phyloP scores from a whole-genome alignment of 1,140 invertebrate genomes.

The Parasteatoda tepidariorum region DNA sequence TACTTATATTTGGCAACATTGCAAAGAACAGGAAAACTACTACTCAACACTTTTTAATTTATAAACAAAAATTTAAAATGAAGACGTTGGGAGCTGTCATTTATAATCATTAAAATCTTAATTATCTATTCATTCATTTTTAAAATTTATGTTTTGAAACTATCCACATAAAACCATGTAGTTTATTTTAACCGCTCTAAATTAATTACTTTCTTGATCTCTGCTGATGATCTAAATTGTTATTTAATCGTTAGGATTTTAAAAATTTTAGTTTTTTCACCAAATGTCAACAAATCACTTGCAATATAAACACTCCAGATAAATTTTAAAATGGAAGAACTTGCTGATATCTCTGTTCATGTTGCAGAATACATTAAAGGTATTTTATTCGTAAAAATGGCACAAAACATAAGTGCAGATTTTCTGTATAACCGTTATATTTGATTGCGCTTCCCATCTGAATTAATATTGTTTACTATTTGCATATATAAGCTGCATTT shows the following conservation, averaged over 20 bases:
- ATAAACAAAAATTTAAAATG: constrained; percentile 55
- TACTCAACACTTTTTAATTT: neutral
- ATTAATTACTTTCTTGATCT: neutral
- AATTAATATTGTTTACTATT: no score
- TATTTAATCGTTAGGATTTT: neutral
- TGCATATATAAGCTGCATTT: no score
- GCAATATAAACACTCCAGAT: neutral
- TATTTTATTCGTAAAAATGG: neutral
- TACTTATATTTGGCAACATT: neutral
- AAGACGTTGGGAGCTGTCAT: constrained; percentile 40
- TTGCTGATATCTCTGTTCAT: constrained; percentile 40
- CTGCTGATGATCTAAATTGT: neutral
- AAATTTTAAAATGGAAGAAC: constrained; percentile 28
- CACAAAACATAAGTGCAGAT: neutral
- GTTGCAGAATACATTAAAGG: constrained; percentile 64
- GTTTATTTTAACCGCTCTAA: constrained; percentile 2
- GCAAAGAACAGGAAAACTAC: neutral
- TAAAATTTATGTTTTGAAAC: neutral
- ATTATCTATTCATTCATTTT: neutral
- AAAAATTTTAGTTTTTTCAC: neutral
- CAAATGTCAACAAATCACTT: no score
- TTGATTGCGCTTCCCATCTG: no score
- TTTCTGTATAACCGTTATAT: no score
- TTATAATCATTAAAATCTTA: neutral
- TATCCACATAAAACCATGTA: neutral